Evolutionary conservation across 2,888 invertebrate genomes (phyloP), one percentile per base, ranked within the genome.

Genomic region (Cistogaster globosa): DNA sequence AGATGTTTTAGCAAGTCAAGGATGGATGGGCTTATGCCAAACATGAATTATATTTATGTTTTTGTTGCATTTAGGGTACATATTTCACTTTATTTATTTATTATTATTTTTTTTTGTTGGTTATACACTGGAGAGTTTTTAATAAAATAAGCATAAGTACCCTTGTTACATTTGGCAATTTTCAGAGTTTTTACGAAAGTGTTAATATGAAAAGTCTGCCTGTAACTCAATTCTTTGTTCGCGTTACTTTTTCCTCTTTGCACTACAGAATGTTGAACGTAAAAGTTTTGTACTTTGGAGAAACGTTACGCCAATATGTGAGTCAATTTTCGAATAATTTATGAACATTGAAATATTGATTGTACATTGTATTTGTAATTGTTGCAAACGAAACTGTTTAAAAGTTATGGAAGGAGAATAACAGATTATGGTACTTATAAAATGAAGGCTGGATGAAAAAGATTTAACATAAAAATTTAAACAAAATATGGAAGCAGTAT

Each of bases 81-180:
- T 42, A 42, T 42, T 42, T 42, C 12, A 11, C 42, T 11, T 42
- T 42, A 42, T 42, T 42, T 42, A 4, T 32, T 32, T 32, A 32
- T 32, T 32, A 32, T 36, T 63, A 36, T 11, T 22, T 5, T 53
- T 60, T 69, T 51, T 65, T 48, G 26, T 57, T 38, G 22, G 51
- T 69, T 75, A 80, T 72, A 80, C 84, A 67, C 80, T 53, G 67
- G 84, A 84, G 80, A 72, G 84, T 76, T 80, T 75, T 84, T 80
- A 84, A 68, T 84, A 84, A 80, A 84, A 80, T 76, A 80, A 80
- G 58, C 76, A 76, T 68, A 80, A 84, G 84, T 72, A 62, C 67
- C 76, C 76, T 76, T 72, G 76, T 76, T 76, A 72, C 76, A 68
- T 79, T 84, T 71, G 67, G 71, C 55, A 84, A 67, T 80, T 74